Evolutionary conservation across 2,888 invertebrate genomes (phyloP).

Genomic region (Epirrhoe tristata): DNA sequence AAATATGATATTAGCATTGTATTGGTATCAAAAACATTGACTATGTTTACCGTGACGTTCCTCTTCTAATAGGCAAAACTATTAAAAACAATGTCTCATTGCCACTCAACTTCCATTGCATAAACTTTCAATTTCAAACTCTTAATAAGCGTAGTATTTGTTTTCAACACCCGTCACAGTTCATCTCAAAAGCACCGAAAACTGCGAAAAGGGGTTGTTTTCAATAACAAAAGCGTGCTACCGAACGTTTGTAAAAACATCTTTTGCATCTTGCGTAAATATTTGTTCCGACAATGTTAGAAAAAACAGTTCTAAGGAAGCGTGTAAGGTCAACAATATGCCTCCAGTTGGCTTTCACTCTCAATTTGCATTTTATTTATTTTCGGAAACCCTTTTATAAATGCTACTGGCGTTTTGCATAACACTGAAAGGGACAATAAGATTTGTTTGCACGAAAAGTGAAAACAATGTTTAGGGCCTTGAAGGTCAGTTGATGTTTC

Average conservation of each 20-base stretch:
- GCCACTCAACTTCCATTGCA: background rate
- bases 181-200: slow-evolving; percentile 65
- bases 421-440: slow-evolving; percentile 77
- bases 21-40: too few species aligned
- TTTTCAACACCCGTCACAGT: slow-evolving; percentile 49
- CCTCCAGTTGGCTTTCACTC: slow-evolving; percentile 81
- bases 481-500: slow-evolving; percentile 68
- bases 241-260: slow-evolving; percentile 76
- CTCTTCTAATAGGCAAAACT: too few species aligned
- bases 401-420: slow-evolving; percentile 82
- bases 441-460: slow-evolving; percentile 81
- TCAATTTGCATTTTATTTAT: slow-evolving; percentile 65
- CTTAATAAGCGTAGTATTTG: slow-evolving; percentile 38
- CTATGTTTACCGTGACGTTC: too few species aligned
- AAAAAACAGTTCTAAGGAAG: slow-evolving; percentile 61
- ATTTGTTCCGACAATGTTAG: slow-evolving; percentile 71
- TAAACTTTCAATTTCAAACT: slow-evolving; percentile 34
- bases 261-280: slow-evolving; percentile 83
- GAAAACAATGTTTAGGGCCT: slow-evolving; percentile 79
- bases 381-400: slow-evolving; percentile 78
- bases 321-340: slow-evolving; percentile 75
- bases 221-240: slow-evolving; percentile 79
- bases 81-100: background rate
- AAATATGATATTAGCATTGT: too few species aligned
- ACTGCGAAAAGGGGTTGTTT: slow-evolving; percentile 77